Evolutionary conservation across 2,113 vertebrate genomes (phyloP), one percentile per base, ranked within the genome.

Genomic region (Xenotilapia flavipinnis): DNA sequence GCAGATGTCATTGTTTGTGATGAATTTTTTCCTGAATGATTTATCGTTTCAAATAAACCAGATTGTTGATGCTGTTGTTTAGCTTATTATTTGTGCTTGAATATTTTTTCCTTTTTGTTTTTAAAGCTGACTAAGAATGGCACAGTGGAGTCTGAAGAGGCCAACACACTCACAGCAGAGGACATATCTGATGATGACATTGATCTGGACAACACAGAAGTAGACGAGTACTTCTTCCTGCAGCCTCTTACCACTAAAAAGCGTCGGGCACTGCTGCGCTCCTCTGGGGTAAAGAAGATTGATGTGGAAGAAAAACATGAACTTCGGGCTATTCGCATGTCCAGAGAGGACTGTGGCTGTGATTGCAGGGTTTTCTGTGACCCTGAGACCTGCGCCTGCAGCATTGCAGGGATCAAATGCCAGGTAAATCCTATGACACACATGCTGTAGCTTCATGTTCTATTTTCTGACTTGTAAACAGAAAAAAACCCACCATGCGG

Each of bases 151-250:
- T 99, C 98, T 0, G 98, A 99, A 79, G 99, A 99, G 95, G 98
- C 99, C 5, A 98, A 96, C 89, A 96, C 97, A 3, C 97, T 99
- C 49, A 99, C 98, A 0, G 96, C 98, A 42, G 99, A 99, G 90
- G 98, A 99, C 96, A 99, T 99, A 95, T 99, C 98, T 15, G 99
- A 99, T 40, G 98, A 99, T 11, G 99, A 99, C 91, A 98, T 99
- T 77, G 99, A 99, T 91, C 96, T 99, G 68, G 99, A 99, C 97
- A 99, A 99, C 97, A 99, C 98, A 1, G 99, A 99, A 92, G 99
- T 99, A 23, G 99, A 99, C 1, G 99, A 99, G 92, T 99, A 99
- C 94, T 99, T 99, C 96, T 99, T 99, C 91, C 96, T 99, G 47
- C 99, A 99, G 95, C 99, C 99, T 5, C 95, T 99, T 80, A 98